Evolutionary conservation across 2,113 vertebrate species (phyloP).

Genomic region (Pampusana beccarii): DNA sequence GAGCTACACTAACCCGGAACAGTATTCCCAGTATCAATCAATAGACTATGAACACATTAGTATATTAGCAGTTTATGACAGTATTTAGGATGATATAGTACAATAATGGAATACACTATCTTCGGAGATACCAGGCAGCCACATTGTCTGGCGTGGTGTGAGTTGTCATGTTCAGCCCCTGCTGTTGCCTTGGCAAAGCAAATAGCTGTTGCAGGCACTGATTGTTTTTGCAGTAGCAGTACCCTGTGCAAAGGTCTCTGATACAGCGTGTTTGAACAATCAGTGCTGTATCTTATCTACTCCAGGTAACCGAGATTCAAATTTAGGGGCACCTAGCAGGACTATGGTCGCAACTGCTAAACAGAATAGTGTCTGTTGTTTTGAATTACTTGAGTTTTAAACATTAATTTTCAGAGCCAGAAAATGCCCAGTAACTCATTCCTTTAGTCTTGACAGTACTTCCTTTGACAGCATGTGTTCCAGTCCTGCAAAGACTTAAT

Average conservation of each 20-base stretch:
- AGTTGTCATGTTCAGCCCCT: not conserved
- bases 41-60: slow-evolving; percentile 62
- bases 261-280: slow-evolving; percentile 55
- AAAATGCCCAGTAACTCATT: slow-evolving; percentile 4
- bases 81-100: slow-evolving; percentile 54
- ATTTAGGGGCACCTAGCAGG: slow-evolving; percentile 5
- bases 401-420: not conserved
- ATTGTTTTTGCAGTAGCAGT: slow-evolving; percentile 25
- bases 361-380: not conserved
- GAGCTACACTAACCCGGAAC: slow-evolving; percentile 35
- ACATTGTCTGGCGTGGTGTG: not conserved
- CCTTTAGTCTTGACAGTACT: not conserved
- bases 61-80: slow-evolving; percentile 66
- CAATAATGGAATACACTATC: slow-evolving; percentile 36
- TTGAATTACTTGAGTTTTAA: not conserved
- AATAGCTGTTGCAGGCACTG: slow-evolving; percentile 25
- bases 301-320: slow-evolving; percentile 24
- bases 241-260: slow-evolving; percentile 58
- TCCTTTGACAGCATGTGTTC: not conserved
- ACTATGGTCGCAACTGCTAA: not conserved
- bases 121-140: not conserved
- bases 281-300: slow-evolving; percentile 53
- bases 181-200: slow-evolving; percentile 42
- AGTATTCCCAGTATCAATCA: slow-evolving; percentile 42
- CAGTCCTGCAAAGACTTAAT: slow-evolving; percentile 11